A percentile compares a stretch with the other conserved stretches of the same genome.
phyloP scores from a whole-genome alignment of 1,140 invertebrate genomes.

The Plodia interpunctella region DNA sequence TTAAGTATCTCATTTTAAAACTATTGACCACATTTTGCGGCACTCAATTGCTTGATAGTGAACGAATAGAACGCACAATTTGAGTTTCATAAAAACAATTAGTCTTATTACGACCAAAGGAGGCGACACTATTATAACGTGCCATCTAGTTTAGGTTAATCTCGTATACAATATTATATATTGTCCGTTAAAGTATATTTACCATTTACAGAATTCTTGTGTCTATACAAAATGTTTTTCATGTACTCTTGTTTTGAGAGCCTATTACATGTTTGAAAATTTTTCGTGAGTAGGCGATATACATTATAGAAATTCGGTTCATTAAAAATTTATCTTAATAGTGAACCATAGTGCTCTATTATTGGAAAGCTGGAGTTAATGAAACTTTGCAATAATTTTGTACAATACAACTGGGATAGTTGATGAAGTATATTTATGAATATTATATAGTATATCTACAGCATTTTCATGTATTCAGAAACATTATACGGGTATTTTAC shows the following conservation, averaged over 20 bases:
- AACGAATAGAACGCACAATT: slow-evolving; percentile 66
- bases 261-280: slow-evolving; percentile 70
- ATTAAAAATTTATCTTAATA: slow-evolving; percentile 40
- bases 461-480: slow-evolving; percentile 50
- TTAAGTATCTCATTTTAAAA: slow-evolving; percentile 28
- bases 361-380: slow-evolving; percentile 36
- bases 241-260: slow-evolving; percentile 78
- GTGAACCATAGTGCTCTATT: slow-evolving; percentile 45
- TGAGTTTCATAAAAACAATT: slow-evolving; percentile 60
- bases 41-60: slow-evolving; percentile 32
- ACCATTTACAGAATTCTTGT: slow-evolving; percentile 78
- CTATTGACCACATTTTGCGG: slow-evolving; percentile 23
- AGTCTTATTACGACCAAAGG: slow-evolving; percentile 67
- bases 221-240: slow-evolving; percentile 77
- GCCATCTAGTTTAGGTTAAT: slow-evolving; percentile 78
- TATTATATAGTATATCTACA: slow-evolving; percentile 32
- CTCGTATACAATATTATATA: slow-evolving; percentile 77
- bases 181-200: slow-evolving; percentile 78
- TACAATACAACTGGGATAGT: slow-evolving; percentile 44
- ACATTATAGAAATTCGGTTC: slow-evolving; percentile 51
- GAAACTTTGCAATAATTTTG: slow-evolving; percentile 57
- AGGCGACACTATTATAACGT: slow-evolving; percentile 75
- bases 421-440: slow-evolving; percentile 22
- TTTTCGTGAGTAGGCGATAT: slow-evolving; percentile 57
- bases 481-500: not conserved